Percentiles rank a stretch among this genome's conserved stretches.
Conservation (phyloP, 2,797 vertebrate species). For the Dendrocincla fuliginosa region DNA sequence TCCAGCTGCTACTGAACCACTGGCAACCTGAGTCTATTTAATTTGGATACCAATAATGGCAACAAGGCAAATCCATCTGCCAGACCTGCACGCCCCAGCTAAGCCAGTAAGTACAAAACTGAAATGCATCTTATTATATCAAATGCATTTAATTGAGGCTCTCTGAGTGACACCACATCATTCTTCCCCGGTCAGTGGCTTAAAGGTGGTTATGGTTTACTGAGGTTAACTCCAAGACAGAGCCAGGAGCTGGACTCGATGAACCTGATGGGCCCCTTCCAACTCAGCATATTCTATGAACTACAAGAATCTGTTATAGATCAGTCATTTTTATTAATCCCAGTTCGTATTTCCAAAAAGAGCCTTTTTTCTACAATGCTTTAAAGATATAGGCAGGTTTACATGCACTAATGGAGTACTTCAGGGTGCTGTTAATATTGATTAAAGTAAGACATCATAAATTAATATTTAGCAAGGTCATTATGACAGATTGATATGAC, state of each 20-base stretch:
- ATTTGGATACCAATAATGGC: constrained; percentile 69
- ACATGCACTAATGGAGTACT: constrained; percentile 37
- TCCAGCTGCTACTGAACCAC: constrained; percentile 75
- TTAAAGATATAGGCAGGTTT: constrained; percentile 36
- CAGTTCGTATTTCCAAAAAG: background rate
- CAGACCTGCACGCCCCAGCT: constrained; percentile 47
- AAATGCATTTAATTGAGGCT: background rate
- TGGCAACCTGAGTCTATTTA: constrained; percentile 70
- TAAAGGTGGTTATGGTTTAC: constrained; percentile 33
- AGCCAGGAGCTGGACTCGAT: background rate
- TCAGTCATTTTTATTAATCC: constrained; percentile 45
- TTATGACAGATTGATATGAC: constrained; percentile 68
- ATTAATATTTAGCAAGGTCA: constrained; percentile 76
- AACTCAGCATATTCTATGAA: background rate
- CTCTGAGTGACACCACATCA: background rate
- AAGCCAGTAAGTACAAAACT: constrained; percentile 39
- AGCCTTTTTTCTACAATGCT: background rate
- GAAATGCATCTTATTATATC: constrained; percentile 2
- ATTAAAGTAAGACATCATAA: constrained; percentile 67
- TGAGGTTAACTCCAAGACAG: constrained; percentile 5
- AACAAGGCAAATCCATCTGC: constrained; percentile 60
- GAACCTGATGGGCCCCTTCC: background rate
- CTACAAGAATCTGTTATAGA: background rate
- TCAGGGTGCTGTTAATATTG: constrained; percentile 67
- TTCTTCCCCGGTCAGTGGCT: constrained; percentile 38